Base-by-base conservation (phyloP, 1,140 invertebrate species). In the Lepeophtheirus salmonis region DNA sequence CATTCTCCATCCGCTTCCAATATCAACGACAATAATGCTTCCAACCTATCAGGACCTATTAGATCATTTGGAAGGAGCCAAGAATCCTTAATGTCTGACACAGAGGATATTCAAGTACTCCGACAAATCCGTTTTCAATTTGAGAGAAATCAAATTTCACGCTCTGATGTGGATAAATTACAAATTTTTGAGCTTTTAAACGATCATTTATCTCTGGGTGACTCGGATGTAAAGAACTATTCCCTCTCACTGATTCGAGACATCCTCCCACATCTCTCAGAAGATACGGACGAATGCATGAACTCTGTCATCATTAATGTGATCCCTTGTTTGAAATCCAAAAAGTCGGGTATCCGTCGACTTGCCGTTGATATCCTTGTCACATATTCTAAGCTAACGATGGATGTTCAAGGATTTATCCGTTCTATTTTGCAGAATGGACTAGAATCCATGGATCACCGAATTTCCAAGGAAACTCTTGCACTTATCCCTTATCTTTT, bases 281-380 rank as follows among this genome's bases (percentile, higher is more conserved):
- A 14, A n/a, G 57, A 51, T 22, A 51, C 30, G n/a, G 57, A 60
- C 49, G 18, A 18, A 16, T 60, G 57, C 23, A 60, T 60, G 57
- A 50, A 14, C 16, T 17, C n/a, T 2, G 41, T 60, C 12, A 20
- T 60, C 10, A 20, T 14, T n/a, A 12, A 17, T 17, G 3, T 60
- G 14, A 26, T 60, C 13, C 57, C 57, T 13, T 51, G 49, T 16
- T 21, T 60, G 16, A 24, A 26, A 13, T 20, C 16, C 10, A 26
- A 51, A 18, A 50, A 41, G 16, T 16, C 17, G 1, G n/a, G n/a
- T 3, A 12, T 52, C 1, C 30, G 49, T 10, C 23, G 30, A 16
- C n/a, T 26, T 10, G 23, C 57, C 22, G 16, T 50, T 21, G n/a
- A 60, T 3, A 20, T 50, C 1, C 20, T 60, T 20, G 13, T 16